Conservation (phyloP, 2,888 invertebrate species). For the Callyntrura sp. region DNA sequence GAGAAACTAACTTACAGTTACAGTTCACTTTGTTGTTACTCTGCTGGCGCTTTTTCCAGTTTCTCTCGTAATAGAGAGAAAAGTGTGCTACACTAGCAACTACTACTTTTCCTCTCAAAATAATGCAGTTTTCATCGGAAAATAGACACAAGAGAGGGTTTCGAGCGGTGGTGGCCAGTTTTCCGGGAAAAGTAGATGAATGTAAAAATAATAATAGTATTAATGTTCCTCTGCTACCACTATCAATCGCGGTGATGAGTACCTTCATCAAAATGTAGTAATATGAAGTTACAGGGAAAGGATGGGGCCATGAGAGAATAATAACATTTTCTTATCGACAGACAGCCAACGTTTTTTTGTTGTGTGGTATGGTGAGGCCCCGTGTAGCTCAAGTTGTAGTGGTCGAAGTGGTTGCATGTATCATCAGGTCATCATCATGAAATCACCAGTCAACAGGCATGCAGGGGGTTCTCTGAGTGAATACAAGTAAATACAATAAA, state of each 20-base stretch:
- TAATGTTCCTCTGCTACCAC: too few relatives aligned
- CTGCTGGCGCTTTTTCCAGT: too few relatives aligned
- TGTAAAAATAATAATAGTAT: too few relatives aligned
- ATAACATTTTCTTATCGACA: slow-evolving; percentile 49
- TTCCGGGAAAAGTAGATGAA: too few relatives aligned
- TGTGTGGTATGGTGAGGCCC: not conserved
- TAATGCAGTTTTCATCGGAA: too few relatives aligned
- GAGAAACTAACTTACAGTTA: too few relatives aligned
- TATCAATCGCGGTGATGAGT: too few relatives aligned
- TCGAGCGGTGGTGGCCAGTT: too few relatives aligned
- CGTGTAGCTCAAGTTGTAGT: not conserved
- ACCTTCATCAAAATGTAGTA: not conserved
- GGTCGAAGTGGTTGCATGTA: slow-evolving; percentile 4
- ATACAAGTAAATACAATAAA: not conserved
- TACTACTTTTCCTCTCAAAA: too few relatives aligned
- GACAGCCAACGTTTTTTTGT: slow-evolving; percentile 18
- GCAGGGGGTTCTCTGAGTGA: not conserved
- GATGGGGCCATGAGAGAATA: slow-evolving; percentile 54
- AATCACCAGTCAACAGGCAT: slow-evolving; percentile 51
- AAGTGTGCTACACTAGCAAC: not conserved
- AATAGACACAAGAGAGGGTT: too few relatives aligned
- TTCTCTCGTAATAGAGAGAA: not conserved
- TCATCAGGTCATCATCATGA: slow-evolving; percentile 56
- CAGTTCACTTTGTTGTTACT: not conserved
- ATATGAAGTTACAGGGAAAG: not conserved